Evolutionary conservation across 2,797 vertebrate genomes (phyloP), one percentile per base, ranked within the genome.

Genomic region (Intellagama lesueurii): DNA sequence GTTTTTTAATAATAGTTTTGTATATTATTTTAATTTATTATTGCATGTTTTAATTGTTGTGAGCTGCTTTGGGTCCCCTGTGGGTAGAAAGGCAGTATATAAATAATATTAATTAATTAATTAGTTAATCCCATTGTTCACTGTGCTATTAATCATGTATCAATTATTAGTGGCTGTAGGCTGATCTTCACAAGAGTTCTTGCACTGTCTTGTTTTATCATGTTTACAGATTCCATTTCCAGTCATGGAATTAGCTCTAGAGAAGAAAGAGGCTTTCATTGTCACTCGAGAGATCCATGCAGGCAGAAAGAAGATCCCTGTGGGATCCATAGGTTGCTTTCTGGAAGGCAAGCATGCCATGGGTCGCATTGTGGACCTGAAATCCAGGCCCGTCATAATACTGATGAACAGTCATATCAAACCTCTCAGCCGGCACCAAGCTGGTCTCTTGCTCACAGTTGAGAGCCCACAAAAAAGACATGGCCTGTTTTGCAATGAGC

Each of bases 361-460:
- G 35, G 91, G 88, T 17, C 83, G 75, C 68, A 89, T 91, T 60
- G 52, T 93, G 76, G 93, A 93, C 26, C 84, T 89, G 8, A 87
- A 89, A 49, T 79, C 79, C 44, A 89, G 87, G 24, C 89, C 92
- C 28, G 72, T 90, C 78, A 69, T 93, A 68, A 8, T 90, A 4
- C 94, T 98, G 92, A 95, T 80, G 90, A 93, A 72, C 79, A 96
- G 96, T 85, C 96, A 97, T 91, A 95, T 95, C 0, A 96, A 97
- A 88, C 91, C 95, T 0, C 96, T 98, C 86, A 96, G 92, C 73
- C 95, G 91, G 1, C 97, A 97, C 93, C 97, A 98, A 94, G 97
- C 97, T 52, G 96, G 97, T 92, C 96, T 98, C 0, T 94, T 98
- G 90, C 96, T 98, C 89, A 97, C 96, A 4, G 91, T 98, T 1